These are phyloP conservation scores for Dicrostonyx torquatus DNA, from an alignment of 2,797 vertebrate species.

Conservation along the genomic window DNA sequence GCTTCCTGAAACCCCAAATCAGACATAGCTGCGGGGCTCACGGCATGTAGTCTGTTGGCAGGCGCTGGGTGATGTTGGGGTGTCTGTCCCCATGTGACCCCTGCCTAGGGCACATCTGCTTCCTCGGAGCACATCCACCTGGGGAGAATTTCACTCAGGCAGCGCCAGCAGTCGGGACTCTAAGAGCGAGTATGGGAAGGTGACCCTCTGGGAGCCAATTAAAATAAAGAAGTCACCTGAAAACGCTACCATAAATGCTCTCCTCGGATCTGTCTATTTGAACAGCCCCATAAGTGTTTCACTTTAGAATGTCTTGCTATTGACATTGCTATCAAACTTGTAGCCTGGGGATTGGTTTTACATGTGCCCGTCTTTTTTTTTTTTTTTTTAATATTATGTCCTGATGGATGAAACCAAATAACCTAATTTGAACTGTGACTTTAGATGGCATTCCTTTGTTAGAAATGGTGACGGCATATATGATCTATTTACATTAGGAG, in stretches of 20 bases:
- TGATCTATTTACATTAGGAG: slow-evolving; percentile 35
- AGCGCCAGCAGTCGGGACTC: too few relatives aligned
- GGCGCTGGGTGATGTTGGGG: background rate
- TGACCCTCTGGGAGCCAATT: background rate
- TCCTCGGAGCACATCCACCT: background rate
- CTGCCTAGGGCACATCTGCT: background rate
- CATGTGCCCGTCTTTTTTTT: background rate
- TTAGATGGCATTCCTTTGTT: slow-evolving; percentile 44
- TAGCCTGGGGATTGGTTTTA: slow-evolving; percentile 10
- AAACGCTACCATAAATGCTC: background rate
- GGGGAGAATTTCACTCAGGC: background rate
- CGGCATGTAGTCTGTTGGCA: background rate
- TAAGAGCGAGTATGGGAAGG: fast-evolving
- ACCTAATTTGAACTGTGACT: slow-evolving; percentile 54
- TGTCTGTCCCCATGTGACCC: background rate
- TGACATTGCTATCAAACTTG: slow-evolving; percentile 17
- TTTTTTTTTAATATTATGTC: slow-evolving; percentile 10
- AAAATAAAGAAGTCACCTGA: background rate
- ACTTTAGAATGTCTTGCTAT: slow-evolving; percentile 13
- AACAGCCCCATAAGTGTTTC: background rate
- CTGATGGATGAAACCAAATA: slow-evolving; percentile 6
- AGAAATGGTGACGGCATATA: slow-evolving; percentile 21
- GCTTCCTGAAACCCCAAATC: background rate
- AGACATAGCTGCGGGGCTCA: background rate
- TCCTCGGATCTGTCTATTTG: background rate